Base-by-base conservation (phyloP, 2,797 vertebrate species). In the Peromyscus nudipes region DNA sequence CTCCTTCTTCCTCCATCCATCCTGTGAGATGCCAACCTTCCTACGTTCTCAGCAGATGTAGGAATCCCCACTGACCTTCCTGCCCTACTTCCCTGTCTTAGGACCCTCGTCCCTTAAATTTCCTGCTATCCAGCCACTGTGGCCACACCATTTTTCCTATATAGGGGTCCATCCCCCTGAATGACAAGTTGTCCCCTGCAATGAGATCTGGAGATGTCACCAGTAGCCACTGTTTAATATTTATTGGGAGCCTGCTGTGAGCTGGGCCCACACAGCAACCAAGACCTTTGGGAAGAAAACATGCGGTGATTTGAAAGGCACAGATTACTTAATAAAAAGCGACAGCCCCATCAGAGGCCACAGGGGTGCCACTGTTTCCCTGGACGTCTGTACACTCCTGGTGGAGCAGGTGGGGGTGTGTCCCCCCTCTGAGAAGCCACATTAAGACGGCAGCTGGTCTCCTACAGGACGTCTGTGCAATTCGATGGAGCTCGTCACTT, bases 401-500 rank as follows among this genome's bases (percentile, higher is more conserved):
- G 43, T 11, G 89, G 96, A 98, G 98, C 98, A 94, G 97, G 97
- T 96, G 90, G 97, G 96, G 96, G 84, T 43, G 87, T 93, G 94
- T 96, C 83, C 96, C 65, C 98, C 84, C 97, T 92, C 21, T 31
- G 16, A n/a, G 11, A 90, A 16, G 95, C 95, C 92, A 9, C 97
- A 60, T 96, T 98, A 98, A 98, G 92, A 88, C 75, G 55, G 98
- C 97, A 89, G 98, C 94, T 62, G 98, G 97, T 82, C 88, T 98
- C 97, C 91, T 25, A 82, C 77, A 97, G 97, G 97, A 98, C 16
- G 62, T 96, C 97, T 52, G 94, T 49, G 95, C 96, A 11, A 96
- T 1, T 88, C 64, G 83, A 79, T 29, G 13, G 90, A 98, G 97
- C 98, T 98, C 98, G 98, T 98, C 65, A 89, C 98, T 98, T 98